phyloP scores from a whole-genome alignment of 2,888 invertebrate genomes.

The Drosophila limbata region DNA sequence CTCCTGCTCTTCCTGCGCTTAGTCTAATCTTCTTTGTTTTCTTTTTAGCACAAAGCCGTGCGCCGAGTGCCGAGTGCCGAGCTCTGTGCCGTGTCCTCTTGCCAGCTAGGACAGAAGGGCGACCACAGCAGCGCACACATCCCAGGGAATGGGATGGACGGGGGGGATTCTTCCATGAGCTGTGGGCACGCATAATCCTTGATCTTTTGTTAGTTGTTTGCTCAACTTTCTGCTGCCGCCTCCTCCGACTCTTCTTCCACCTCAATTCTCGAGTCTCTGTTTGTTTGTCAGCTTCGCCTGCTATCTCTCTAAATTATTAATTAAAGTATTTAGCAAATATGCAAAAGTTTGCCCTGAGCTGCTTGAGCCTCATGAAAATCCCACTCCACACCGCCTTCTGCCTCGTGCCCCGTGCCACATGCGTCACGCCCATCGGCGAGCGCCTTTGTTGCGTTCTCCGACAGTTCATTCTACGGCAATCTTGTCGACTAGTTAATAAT shows the following conservation, averaged over 20 bases:
- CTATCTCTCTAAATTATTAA: conserved; percentile 82
- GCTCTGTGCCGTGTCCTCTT: conserved; percentile 27
- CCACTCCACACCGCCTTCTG: conserved; percentile 17
- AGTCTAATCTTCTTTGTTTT: conserved; percentile 79
- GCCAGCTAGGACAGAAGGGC: conserved; percentile 24
- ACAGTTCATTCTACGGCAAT: conserved; percentile 69
- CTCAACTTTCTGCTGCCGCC: conserved; percentile 66
- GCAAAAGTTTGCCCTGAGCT: conserved; percentile 70
- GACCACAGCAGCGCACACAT: conserved; percentile 56
- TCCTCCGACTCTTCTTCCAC: background rate
- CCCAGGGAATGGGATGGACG: background rate
- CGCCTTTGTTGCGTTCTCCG: conserved; percentile 31
- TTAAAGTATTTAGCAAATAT: conserved; percentile 83
- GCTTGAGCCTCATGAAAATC: conserved; percentile 37
- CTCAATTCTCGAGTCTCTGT: background rate
- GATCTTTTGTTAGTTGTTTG: conserved; percentile 83
- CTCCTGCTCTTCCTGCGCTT: conserved; percentile 34
- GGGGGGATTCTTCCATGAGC: conserved; percentile 26
- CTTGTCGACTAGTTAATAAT: conserved; percentile 73
- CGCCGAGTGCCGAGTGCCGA: conserved; percentile 17
- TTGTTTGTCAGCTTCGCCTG: conserved; percentile 2
- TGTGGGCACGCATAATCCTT: conserved; percentile 71
- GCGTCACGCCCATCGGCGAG: conserved; percentile 45
- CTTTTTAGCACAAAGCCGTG: conserved; percentile 63
- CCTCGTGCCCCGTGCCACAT: conserved; percentile 25